Percentiles rank a stretch among this genome's conserved stretches.
phyloP scores from a whole-genome alignment of 2,797 vertebrate genomes.

The Arctocebus calabarensis region DNA sequence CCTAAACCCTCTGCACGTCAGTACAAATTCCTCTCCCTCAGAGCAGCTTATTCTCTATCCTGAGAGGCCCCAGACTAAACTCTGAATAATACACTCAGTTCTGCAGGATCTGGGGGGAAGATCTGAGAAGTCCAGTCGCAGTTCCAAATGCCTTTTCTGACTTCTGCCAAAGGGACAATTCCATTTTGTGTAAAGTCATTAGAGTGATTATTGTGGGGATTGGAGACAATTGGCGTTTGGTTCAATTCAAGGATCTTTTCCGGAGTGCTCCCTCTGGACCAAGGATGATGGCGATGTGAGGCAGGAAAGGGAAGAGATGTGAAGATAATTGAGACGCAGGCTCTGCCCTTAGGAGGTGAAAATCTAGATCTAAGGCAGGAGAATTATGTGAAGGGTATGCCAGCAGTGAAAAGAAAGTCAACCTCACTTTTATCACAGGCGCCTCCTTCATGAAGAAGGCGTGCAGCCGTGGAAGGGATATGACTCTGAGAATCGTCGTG shows the following conservation, averaged over 20 bases:
- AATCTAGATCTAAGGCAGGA: neutral
- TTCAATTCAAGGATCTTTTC: neutral
- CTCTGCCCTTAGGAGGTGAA: neutral
- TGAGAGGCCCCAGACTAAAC: neutral
- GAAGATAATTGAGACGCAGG: neutral
- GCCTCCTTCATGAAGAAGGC: slow-evolving; percentile 43
- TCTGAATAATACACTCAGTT: neutral
- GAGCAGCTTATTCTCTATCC: slow-evolving; percentile 15
- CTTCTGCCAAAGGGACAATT: neutral
- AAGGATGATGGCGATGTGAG: neutral
- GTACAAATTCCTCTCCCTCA: neutral
- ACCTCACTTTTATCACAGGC: neutral
- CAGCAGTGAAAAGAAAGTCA: neutral
- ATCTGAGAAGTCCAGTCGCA: neutral
- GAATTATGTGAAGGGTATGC: neutral
- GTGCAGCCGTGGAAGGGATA: neutral
- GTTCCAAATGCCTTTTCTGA: slow-evolving; percentile 42
- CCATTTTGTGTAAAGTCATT: neutral
- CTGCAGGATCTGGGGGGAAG: neutral
- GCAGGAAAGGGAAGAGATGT: neutral
- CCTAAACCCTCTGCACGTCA: neutral
- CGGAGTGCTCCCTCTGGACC: neutral
- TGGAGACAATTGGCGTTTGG: neutral
- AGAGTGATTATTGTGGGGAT: neutral
- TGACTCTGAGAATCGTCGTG: neutral